Base-by-base conservation (phyloP, 2,797 vertebrate species). In the Sylvia borin region DNA sequence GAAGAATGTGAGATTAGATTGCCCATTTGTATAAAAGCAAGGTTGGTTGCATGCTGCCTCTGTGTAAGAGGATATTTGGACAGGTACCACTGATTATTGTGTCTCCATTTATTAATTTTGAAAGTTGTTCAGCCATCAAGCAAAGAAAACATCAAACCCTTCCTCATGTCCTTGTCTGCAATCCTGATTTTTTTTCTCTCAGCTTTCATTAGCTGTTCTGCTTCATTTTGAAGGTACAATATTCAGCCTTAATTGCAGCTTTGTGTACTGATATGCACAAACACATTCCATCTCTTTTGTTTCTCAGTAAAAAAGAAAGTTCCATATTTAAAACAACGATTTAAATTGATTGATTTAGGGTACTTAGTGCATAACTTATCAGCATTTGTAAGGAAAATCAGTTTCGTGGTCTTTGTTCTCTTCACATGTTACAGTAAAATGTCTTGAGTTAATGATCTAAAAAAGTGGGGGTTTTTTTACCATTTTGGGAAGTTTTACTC, bases 171-270 rank as follows among this genome's bases (percentile, higher is more conserved):
- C n/a, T 67, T 40, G 5, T 53, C 57, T 71, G 31, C 53, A 88
- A 71, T 71, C 22, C 9, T 65, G 50, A 15, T 16, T 42, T 43
- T 61, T 80, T 62, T 64, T 9, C 18, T 72, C 21, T 81, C 38
- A 61, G 48, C 13, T 91, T 89, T 40, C 34, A 83, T 83, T 88
- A 85, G 40, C 18, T 71, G 2, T 92, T 94, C 29, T 82, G 13
- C 47, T 71, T 85, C 31, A 65, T 85, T 95, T 71, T 68, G 45
- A 88, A 74, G 47, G 36, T 21, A 36, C 16, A 61, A 65, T 65
- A 80, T 36, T n/a, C 57, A 88, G 50, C 38, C 65, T 88, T 96
- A 81, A 83, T 93, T 81, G 64, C 65, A 88, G 45, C 50, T 80
- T 85, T 62, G 20, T 76, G 57, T 61, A 74, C 21, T 32, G 72